A percentile compares a stretch with the other conserved stretches of the same genome.
These are phyloP conservation scores for Heterocephalus glaber DNA, from an alignment of 2,113 vertebrate species.

Conservation along the genomic window DNA sequence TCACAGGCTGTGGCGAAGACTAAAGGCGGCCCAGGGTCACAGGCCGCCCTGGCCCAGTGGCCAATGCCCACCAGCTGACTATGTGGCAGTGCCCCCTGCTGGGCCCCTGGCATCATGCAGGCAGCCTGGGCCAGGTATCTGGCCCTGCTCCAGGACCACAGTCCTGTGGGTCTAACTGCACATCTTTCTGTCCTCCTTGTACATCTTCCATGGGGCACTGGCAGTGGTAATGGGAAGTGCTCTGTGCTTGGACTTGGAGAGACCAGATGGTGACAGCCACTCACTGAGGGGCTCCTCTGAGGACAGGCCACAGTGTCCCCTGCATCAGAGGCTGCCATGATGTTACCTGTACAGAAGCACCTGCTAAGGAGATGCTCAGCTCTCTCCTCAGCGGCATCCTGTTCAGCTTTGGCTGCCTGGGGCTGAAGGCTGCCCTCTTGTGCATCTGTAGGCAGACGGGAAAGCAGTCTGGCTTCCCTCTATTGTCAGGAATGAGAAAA, in stretches of 20 bases:
- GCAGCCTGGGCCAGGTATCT: background rate
- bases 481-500: background rate
- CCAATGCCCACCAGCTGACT: too few relatives aligned
- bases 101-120: background rate
- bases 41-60: too few relatives aligned
- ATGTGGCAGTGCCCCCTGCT: background rate
- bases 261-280: background rate
- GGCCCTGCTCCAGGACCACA: background rate
- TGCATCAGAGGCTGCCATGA: background rate
- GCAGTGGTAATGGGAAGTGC: background rate
- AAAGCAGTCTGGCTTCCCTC: background rate
- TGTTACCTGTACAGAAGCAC: fast-evolving
- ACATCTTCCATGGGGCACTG: too few relatives aligned
- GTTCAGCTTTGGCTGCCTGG: background rate
- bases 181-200: too few relatives aligned
- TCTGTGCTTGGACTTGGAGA: background rate
- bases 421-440: background rate
- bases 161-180: background rate
- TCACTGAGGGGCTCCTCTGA: background rate
- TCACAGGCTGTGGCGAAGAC: background rate
- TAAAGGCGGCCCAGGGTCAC: background rate
- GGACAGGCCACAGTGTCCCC: background rate
- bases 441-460: background rate
- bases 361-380: background rate
- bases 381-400: background rate